These are phyloP conservation scores for Drosophila peninsularis DNA, from an alignment of 2,888 invertebrate species.

Conservation along the genomic window DNA sequence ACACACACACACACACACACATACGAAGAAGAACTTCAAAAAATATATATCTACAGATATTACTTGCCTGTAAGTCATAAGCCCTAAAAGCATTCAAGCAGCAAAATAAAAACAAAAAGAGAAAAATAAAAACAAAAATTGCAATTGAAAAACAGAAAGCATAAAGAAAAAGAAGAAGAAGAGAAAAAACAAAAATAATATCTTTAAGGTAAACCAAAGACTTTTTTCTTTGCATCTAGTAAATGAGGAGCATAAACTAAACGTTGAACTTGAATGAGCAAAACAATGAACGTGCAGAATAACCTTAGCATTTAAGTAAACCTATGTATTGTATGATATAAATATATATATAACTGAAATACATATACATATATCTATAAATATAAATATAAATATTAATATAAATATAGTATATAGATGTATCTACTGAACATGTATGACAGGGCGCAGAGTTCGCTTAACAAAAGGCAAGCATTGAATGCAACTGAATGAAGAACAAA, in stretches of 20 bases:
- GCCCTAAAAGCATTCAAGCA: slow-evolving; percentile 53
- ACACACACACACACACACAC: slow-evolving; percentile 11
- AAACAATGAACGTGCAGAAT: slow-evolving; percentile 35
- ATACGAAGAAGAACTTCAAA: slow-evolving; percentile 35
- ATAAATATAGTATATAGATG: slow-evolving; percentile 59
- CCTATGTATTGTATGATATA: slow-evolving; percentile 71
- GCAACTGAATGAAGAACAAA: slow-evolving; percentile 69
- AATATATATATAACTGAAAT: slow-evolving; percentile 46
- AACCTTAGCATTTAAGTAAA: slow-evolving; percentile 61
- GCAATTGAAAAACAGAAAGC: slow-evolving; percentile 16
- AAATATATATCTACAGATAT: slow-evolving; percentile 44
- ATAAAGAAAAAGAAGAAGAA: slow-evolving; percentile 21
- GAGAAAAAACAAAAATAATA: slow-evolving; percentile 49
- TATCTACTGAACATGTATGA: slow-evolving; percentile 65
- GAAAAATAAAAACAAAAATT: slow-evolving; percentile 7
- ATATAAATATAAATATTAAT: slow-evolving; percentile 30
- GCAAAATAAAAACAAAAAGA: slow-evolving; percentile 13
- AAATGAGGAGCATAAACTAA: slow-evolving; percentile 57
- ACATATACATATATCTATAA: slow-evolving; percentile 40
- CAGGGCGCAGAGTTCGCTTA: slow-evolving; percentile 37
- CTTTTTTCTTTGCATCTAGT: slow-evolving; percentile 82
- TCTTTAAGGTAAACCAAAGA: slow-evolving; percentile 84
- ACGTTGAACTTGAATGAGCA: slow-evolving; percentile 41
- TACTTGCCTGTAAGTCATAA: slow-evolving; percentile 73
- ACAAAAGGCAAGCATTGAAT: slow-evolving; percentile 72